Evolutionary conservation across 2,113 vertebrate species (phyloP).

Genomic region (Cavia porcellus): DNA sequence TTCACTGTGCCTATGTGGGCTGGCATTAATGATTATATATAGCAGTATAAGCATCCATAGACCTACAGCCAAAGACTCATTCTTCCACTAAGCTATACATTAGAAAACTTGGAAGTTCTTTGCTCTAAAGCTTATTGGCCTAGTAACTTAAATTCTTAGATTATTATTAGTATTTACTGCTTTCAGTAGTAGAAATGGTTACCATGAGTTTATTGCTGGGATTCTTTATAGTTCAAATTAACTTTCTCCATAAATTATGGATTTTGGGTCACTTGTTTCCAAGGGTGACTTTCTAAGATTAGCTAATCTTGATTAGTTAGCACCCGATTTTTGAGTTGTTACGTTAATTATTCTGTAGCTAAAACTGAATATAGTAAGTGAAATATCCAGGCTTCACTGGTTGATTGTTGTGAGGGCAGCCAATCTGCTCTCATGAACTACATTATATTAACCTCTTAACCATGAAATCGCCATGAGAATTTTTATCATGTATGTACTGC

Average conservation of each 20-base stretch:
- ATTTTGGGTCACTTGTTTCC: neutral
- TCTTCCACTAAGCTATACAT: neutral
- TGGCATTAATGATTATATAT: neutral
- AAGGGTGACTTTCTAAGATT: constrained; percentile 47
- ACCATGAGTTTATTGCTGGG: neutral
- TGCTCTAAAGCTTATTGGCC: constrained; percentile 41
- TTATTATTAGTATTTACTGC: constrained; percentile 10
- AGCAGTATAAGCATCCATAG: neutral
- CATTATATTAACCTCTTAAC: constrained; percentile 20
- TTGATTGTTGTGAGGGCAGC: neutral
- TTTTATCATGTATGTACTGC: neutral
- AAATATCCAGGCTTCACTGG: constrained; percentile 36
- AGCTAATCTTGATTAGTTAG: neutral
- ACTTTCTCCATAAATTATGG: neutral
- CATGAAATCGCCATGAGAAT: neutral
- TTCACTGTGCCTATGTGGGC: neutral
- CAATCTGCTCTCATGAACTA: neutral
- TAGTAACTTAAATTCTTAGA: neutral
- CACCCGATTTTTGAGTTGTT: neutral
- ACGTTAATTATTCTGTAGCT: neutral
- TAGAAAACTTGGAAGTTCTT: constrained; percentile 28
- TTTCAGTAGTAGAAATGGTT: neutral
- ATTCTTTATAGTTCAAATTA: constrained; percentile 61
- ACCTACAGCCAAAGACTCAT: neutral
- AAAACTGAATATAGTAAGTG: neutral